Evolutionary conservation across 2,888 invertebrate species (phyloP), one percentile per base, ranked within the genome.

Genomic region (Metalampra italica): DNA sequence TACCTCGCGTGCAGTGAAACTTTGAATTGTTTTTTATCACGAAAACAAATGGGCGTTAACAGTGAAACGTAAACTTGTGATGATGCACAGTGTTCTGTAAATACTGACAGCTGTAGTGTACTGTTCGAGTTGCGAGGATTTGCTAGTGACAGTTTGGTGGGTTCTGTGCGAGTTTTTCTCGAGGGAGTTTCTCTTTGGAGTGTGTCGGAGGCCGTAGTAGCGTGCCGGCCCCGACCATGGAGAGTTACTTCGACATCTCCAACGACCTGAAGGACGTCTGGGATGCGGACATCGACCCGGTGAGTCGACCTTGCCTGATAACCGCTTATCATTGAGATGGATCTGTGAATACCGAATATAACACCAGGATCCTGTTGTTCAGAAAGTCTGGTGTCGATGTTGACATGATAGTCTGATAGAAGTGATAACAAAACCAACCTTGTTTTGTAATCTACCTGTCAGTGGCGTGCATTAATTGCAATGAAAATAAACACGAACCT

Each of bases 251-350:
- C 88, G 95, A 95, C 85, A 92, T 93, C 78, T 92, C 92, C 68
- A 91, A 92, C 55, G 93, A 93, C 84, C 91, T 95, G 72, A 93
- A 93, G 90, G 95, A 95, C 83, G 91, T 95, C 71, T 95, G 95
- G 94, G 94, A 94, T 79, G 92, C 94, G 67, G 95, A 94, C 89
- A 91, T 95, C 76, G 95, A 95, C 90, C 93, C 95, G 93, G 95
- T 95, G 82, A 94, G 94, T 91, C 71, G 78, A 80, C 82, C 82
- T 82, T 85, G 75, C 62, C 55, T 61, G 66, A 66, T 75, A 36
- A 76, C 62, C 71, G 66, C 66, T 74, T 81, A 82, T 82, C 83
- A 62, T 56, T 8, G 39, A 39, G 39, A 13, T 36, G n/a, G 22
- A 39, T 34, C n/a, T 38, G 11, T 9, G 8, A 15, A 49, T 14